A percentile compares a stretch with the other conserved stretches of the same genome.
Evolutionary conservation across 64 coral and sea anemone species (phyloP).

Genomic region (Anthopleura sola): DNA sequence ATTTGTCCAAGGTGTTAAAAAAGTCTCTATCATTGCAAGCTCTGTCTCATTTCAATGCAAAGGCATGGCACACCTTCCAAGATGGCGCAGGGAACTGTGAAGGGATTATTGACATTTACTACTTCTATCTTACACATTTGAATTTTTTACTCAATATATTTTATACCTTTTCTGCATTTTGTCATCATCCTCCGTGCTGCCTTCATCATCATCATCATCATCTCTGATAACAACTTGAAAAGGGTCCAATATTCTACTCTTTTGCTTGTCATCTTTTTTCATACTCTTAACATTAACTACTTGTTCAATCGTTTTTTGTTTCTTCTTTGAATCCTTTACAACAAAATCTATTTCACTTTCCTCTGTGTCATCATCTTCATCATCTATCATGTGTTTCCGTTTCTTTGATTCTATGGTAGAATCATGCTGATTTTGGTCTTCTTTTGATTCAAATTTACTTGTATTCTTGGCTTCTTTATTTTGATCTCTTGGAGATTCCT

Average conservation of each 20-base stretch:
- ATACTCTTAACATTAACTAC: not conserved
- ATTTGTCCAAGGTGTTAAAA: too few species aligned
- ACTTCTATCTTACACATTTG: too few species aligned
- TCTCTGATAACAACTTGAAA: not conserved
- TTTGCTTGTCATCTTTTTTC: not conserved
- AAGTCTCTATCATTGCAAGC: too few species aligned
- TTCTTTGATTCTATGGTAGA: not conserved
- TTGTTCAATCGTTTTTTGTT: constrained; percentile 12
- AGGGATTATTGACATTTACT: too few species aligned
- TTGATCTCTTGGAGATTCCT: not conserved
- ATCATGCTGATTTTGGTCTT: not conserved
- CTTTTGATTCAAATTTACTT: not conserved
- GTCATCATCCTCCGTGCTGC: not conserved
- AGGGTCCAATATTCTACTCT: not conserved
- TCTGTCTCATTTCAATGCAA: too few species aligned
- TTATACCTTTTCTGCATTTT: not conserved
- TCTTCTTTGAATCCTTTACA: not conserved
- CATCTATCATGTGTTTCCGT: not conserved
- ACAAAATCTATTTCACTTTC: not conserved
- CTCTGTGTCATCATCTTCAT: not conserved
- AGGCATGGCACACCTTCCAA: too few species aligned
- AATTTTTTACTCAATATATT: too few species aligned
- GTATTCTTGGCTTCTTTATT: not conserved
- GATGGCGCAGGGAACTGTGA: too few species aligned
- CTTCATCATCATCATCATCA: constrained; percentile 3